These are phyloP conservation scores for Spinus pinus DNA, from an alignment of 2,797 vertebrate species.

Conservation along the genomic window DNA sequence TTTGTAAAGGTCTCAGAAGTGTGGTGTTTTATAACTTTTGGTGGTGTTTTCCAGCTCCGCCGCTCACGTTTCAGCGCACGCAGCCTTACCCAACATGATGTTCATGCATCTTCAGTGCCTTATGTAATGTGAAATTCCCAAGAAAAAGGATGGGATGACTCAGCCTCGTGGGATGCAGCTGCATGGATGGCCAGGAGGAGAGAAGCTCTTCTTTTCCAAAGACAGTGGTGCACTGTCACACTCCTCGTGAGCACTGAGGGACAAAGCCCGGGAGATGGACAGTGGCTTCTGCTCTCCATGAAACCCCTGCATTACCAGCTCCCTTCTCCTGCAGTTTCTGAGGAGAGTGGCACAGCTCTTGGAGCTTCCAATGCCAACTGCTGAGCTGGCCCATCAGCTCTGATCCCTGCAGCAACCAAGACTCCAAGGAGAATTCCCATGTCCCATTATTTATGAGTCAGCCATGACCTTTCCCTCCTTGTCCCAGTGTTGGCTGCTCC, in stretches of 20 bases:
- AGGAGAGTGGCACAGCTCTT: background rate
- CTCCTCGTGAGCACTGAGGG: accelerated
- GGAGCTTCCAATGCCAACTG: background rate
- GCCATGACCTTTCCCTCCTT: background rate
- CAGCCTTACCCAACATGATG: background rate
- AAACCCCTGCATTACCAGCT: background rate
- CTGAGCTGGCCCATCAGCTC: background rate
- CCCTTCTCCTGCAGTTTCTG: background rate
- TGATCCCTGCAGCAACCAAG: background rate
- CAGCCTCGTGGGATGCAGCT: background rate
- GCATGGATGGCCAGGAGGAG: background rate
- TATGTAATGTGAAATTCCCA: background rate
- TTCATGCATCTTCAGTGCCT: background rate
- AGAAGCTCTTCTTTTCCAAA: background rate
- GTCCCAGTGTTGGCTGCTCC: background rate
- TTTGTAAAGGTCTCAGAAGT: background rate
- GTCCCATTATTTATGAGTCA: background rate
- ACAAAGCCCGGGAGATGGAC: accelerated
- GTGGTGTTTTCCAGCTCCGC: background rate
- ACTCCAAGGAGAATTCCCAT: background rate
- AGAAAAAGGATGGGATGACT: background rate
- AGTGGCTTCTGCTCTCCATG: background rate
- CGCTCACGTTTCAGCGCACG: background rate
- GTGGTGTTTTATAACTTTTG: background rate
- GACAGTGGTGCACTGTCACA: accelerated